A percentile compares a stretch with the other conserved stretches of the same genome.
Evolutionary conservation across 2,113 vertebrate genomes (phyloP).

Genomic region (Cariama cristata): DNA sequence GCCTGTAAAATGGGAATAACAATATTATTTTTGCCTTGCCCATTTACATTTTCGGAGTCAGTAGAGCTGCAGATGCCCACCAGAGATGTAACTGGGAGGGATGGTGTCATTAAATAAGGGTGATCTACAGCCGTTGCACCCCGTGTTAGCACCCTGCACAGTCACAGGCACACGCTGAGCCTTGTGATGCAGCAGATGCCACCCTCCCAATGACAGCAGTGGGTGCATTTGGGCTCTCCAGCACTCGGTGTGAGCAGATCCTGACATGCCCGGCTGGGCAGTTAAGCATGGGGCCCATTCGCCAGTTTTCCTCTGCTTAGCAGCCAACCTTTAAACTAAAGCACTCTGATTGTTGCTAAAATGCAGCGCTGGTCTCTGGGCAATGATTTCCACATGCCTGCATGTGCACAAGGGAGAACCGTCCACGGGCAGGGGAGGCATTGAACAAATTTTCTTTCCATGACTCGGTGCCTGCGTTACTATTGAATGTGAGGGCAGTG

Average conservation of each 20-base stretch:
- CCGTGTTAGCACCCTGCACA: accelerated
- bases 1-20: neutral
- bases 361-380: neutral
- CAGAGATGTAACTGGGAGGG: accelerated
- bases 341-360: neutral
- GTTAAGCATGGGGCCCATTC: accelerated
- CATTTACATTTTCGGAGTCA: accelerated
- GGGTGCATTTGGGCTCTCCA: neutral
- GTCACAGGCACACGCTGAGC: neutral
- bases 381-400: conserved; percentile 52
- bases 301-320: neutral
- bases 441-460: conserved; percentile 33
- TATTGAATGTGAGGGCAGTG: neutral
- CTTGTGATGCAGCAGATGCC: neutral
- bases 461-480: neutral
- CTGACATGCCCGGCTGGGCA: neutral
- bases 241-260: neutral
- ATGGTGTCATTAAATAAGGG: neutral
- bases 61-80: neutral
- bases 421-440: neutral
- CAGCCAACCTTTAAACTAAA: neutral
- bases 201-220: accelerated
- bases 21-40: neutral
- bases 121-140: neutral
- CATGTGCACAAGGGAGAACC: neutral